Base-by-base conservation (phyloP, 2,888 invertebrate genomes). In the Rhagium mordax region DNA sequence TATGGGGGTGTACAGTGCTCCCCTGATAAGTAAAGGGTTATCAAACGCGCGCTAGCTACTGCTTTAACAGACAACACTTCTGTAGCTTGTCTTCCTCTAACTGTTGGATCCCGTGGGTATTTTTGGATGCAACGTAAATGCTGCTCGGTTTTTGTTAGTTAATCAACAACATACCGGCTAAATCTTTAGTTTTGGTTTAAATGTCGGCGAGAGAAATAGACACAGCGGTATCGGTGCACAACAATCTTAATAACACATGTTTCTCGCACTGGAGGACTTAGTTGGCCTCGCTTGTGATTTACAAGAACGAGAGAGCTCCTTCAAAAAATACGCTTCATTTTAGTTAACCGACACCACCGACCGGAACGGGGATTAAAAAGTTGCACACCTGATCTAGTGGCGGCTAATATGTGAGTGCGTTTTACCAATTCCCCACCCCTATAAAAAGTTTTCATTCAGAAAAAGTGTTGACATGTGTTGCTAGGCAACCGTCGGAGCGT, bases 361-460 rank as follows among this genome's bases (percentile, higher is more conserved):
- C 47, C 57, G 47, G 47, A 69, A 72, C 69, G 68, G 62, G 51
- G 33, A 51, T 71, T 70, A 66, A 73, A 71, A 74, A 73, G 74
- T 74, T 74, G 55, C 77, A 74, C 77, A 78, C 77, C 77, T 79
- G 79, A 79, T 76, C 75, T 69, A 73, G 66, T 72, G 69, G 73
- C 71, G 75, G 70, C 76, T 79, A 77, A 79, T 75, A 79, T 76
- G 78, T 80, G 79, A 74, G 79, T 81, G 80, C 80, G 78, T 77
- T 76, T 70, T 75, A 73, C 70, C 76, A 68, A 72, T 75, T 72
- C 89, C 89, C 89, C 88, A 81, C 88, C 89, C 89, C 87, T 78
- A 79, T 71, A 81, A 85, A 87, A 91, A 91, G 89, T 90, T 91
- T 91, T 91, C 91, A 91, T 91, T 91, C 91, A 87, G 85, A 87